A percentile compares a stretch with the other conserved stretches of the same genome.
These are phyloP conservation scores for Abrostola tripartita DNA, from an alignment of 2,888 invertebrate genomes.

Conservation along the genomic window DNA sequence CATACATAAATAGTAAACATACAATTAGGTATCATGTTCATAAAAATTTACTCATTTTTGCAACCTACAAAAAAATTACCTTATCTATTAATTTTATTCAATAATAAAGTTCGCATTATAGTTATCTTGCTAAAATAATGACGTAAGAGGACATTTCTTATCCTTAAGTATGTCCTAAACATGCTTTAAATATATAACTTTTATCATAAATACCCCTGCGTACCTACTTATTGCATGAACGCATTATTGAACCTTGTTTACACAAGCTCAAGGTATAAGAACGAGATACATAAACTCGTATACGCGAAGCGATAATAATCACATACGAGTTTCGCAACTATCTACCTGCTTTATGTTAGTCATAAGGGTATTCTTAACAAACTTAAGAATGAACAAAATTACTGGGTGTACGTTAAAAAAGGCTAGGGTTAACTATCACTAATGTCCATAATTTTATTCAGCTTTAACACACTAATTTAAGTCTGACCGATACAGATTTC, in stretches of 20 bases:
- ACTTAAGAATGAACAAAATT: conserved; percentile 45
- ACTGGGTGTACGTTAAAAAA: conserved; percentile 34
- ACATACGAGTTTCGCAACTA: conserved; percentile 54
- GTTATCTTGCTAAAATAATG: conserved; percentile 6
- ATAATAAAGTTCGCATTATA: too few relatives aligned
- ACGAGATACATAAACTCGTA: conserved; percentile 49
- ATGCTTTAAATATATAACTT: conserved; percentile 23
- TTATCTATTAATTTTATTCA: too few relatives aligned
- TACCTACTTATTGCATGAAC: conserved; percentile 33
- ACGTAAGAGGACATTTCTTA: conserved; percentile 1
- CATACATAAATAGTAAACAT: too few relatives aligned
- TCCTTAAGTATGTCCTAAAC: conserved; percentile 4
- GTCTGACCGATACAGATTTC: conserved; percentile 15
- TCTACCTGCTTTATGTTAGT: conserved; percentile 46
- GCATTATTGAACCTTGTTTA: conserved; percentile 55
- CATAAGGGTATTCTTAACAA: conserved; percentile 42
- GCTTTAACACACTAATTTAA: conserved; percentile 45
- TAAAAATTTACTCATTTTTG: too few relatives aligned
- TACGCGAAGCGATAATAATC: conserved; percentile 49
- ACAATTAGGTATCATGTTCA: too few relatives aligned
- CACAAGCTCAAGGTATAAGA: conserved; percentile 49
- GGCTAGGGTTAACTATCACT: conserved; percentile 34
- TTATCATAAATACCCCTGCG: conserved; percentile 19
- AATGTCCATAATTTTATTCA: conserved; percentile 36
- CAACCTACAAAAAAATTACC: too few relatives aligned